Evolutionary conservation across 2,113 vertebrate genomes (phyloP).

Genomic region (Sylvilagus bachmani): DNA sequence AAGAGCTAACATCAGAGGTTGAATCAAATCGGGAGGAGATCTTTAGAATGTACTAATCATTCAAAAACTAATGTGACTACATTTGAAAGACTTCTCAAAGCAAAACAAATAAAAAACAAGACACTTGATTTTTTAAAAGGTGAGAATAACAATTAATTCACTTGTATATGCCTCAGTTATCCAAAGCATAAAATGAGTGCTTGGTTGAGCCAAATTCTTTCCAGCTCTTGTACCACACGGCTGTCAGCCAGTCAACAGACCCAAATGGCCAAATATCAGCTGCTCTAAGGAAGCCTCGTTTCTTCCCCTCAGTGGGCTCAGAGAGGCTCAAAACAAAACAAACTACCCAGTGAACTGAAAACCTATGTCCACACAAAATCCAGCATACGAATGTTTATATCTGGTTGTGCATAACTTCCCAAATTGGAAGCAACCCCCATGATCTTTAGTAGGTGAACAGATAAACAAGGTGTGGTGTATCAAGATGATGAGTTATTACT

Average conservation of each 20-base stretch:
- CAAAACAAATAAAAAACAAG: conserved; percentile 7
- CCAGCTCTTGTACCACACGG: background rate
- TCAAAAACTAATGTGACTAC: background rate
- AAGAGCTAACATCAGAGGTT: background rate
- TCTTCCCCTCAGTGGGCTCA: background rate
- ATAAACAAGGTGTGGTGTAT: background rate
- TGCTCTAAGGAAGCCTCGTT: background rate
- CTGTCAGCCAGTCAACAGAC: background rate
- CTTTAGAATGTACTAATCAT: background rate
- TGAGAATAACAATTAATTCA: background rate
- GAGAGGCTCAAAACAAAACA: background rate
- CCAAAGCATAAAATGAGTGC: background rate
- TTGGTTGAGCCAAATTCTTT: background rate
- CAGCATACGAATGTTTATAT: background rate
- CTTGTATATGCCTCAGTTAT: background rate
- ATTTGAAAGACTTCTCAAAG: conserved; percentile 20
- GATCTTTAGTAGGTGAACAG: background rate
- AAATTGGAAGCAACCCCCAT: conserved; percentile 22
- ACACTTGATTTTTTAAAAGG: conserved; percentile 6
- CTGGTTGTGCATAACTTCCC: background rate
- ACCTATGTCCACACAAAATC: background rate
- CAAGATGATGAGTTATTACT: conserved; percentile 28
- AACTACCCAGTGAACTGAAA: background rate
- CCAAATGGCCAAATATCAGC: background rate
- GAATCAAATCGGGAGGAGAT: conserved; percentile 23